These are phyloP conservation scores for Acipenser transmontanus DNA, from an alignment of 2,797 vertebrate genomes.

Conservation along the genomic window DNA sequence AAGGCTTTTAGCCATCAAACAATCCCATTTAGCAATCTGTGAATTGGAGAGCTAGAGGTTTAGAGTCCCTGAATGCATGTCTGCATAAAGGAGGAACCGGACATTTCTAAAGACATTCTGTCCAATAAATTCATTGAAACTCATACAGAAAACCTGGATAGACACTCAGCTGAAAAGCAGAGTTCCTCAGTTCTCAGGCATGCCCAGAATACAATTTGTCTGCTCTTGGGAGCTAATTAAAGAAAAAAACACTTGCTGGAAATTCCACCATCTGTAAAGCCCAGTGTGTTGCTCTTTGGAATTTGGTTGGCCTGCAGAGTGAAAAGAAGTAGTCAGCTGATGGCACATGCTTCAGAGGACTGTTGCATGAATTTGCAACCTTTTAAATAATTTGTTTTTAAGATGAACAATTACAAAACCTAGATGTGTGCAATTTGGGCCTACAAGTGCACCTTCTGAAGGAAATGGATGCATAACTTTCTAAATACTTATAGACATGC, in stretches of 20 bases:
- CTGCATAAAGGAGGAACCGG: background rate
- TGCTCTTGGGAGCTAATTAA: conserved; percentile 60
- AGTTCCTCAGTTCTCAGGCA: conserved; percentile 37
- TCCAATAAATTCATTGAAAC: background rate
- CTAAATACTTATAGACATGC: too few relatives aligned
- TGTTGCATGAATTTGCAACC: too few relatives aligned
- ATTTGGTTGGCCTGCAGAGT: background rate
- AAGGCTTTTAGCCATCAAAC: conserved; percentile 1
- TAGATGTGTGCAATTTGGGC: too few relatives aligned
- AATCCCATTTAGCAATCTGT: conserved; percentile 1
- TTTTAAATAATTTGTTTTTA: too few relatives aligned
- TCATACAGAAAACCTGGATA: background rate
- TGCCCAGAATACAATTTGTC: conserved; percentile 34
- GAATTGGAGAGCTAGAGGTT: background rate
- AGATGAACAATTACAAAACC: too few relatives aligned
- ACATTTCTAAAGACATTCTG: conserved; percentile 1
- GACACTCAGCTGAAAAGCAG: conserved; percentile 8
- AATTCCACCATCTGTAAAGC: conserved; percentile 10
- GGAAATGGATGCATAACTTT: too few relatives aligned
- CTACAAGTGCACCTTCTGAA: too few relatives aligned
- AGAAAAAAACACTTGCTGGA: conserved; percentile 27
- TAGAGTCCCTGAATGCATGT: background rate
- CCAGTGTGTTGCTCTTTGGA: conserved; percentile 9
- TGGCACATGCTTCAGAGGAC: too few relatives aligned
- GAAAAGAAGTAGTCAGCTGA: too few relatives aligned